These are phyloP conservation scores for Enteromius trimaculatus DNA, from an alignment of 2,797 vertebrate species.

Conservation along the genomic window DNA sequence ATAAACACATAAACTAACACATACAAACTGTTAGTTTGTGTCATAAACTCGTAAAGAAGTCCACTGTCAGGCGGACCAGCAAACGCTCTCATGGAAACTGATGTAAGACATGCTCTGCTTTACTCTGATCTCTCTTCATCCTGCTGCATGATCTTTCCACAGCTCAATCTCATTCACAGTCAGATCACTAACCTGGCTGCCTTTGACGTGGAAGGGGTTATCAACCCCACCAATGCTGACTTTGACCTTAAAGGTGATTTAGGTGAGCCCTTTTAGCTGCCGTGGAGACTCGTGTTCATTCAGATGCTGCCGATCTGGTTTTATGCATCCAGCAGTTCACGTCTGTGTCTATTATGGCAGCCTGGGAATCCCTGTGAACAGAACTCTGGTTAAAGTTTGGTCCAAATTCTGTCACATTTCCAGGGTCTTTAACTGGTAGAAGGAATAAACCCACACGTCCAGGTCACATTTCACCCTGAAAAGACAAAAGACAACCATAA, in stretches of 20 bases:
- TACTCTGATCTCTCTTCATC: slow-evolving; percentile 72
- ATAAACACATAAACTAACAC: no score
- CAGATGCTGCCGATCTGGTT: background rate
- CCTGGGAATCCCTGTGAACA: background rate
- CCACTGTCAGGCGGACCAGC: background rate
- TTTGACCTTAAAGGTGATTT: slow-evolving; percentile 99
- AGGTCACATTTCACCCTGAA: background rate
- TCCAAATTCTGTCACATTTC: background rate
- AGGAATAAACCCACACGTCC: background rate
- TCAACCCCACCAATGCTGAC: slow-evolving; percentile 99
- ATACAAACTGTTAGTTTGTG: no score
- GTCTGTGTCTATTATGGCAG: background rate
- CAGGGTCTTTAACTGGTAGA: background rate
- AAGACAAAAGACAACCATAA: background rate
- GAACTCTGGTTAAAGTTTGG: background rate
- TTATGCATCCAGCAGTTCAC: background rate
- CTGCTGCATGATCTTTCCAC: slow-evolving; percentile 87
- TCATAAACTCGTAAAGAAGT: background rate
- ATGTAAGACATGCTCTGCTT: slow-evolving; percentile 67
- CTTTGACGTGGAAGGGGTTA: slow-evolving; percentile 91
- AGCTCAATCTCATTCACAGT: slow-evolving; percentile 99
- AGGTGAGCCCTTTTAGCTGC: slow-evolving; percentile 81
- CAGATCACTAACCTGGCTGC: slow-evolving; percentile 91
- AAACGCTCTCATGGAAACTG: background rate
- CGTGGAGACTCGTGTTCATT: background rate